Evolutionary conservation across 2,888 invertebrate species (phyloP).

Genomic region (Branchipolynoe longqiensis): DNA sequence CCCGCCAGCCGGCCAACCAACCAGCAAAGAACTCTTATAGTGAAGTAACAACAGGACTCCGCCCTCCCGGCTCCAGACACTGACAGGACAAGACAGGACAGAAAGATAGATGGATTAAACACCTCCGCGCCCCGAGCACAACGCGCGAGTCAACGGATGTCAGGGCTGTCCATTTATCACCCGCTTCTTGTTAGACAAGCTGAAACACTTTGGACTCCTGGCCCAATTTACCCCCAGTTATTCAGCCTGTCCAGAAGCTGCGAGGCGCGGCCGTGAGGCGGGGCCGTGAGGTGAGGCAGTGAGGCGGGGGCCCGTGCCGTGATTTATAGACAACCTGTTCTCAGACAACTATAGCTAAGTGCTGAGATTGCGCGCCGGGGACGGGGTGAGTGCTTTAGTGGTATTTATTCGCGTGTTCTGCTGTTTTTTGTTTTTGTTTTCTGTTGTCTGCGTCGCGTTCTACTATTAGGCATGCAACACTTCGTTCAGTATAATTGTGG

Average conservation of each 20-base stretch:
- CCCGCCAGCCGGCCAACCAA: no score
- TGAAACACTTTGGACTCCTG: slow-evolving; percentile 31
- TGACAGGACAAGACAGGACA: neutral
- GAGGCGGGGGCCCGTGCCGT: neutral
- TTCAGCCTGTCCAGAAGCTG: neutral
- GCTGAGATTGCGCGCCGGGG: neutral
- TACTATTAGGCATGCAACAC: no score
- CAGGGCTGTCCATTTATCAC: slow-evolving; percentile 23
- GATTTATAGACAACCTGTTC: slow-evolving; percentile 55
- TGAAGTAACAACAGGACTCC: neutral
- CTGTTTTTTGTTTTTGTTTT: no score
- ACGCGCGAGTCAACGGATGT: slow-evolving; percentile 51
- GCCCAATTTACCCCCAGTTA: slow-evolving; percentile 50
- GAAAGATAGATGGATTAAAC: slow-evolving; percentile 46
- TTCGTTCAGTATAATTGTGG: no score
- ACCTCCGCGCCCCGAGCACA: neutral
- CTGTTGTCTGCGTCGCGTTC: no score
- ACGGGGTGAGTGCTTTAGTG: slow-evolving; percentile 15
- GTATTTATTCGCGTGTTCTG: no score
- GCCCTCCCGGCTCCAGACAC: neutral
- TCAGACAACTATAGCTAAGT: neutral
- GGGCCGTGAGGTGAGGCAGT: neutral
- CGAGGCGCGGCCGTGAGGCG: no score
- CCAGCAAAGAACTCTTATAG: no score
- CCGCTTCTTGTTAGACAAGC: slow-evolving; percentile 18